Evolutionary conservation across 1,140 invertebrate genomes (phyloP).

Genomic region (Limonius californicus): DNA sequence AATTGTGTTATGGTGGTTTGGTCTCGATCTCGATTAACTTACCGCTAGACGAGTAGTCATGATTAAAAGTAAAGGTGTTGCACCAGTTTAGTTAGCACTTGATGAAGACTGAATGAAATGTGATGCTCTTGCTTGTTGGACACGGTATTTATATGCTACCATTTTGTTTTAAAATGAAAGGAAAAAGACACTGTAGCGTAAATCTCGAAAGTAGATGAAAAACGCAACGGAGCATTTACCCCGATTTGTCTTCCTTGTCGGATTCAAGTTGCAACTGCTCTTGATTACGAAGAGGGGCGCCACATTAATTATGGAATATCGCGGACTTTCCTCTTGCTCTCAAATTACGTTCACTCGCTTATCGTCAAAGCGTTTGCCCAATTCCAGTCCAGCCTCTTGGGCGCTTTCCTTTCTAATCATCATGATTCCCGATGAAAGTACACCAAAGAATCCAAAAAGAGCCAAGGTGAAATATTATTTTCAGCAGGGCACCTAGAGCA

Average conservation of each 20-base stretch:
- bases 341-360: conserved; percentile 1
- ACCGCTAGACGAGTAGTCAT: conserved; percentile 1
- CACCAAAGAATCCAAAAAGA: not conserved
- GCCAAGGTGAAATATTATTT: not conserved
- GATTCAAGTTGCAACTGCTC: not conserved
- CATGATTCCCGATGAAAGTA: not conserved
- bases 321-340: conserved; percentile 2
- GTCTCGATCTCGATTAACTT: not conserved
- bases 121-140: conserved; percentile 24
- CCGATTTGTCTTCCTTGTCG: conserved; percentile 2
- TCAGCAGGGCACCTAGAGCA: not conserved
- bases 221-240: conserved; percentile 32
- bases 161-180: conserved; percentile 37
- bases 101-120: conserved; percentile 35
- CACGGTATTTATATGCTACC: conserved; percentile 38
- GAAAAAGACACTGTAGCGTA: conserved; percentile 29
- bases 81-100: conserved; percentile 21
- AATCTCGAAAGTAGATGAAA: conserved; percentile 40
- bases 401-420: not conserved
- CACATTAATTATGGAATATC: not conserved
- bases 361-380: not conserved
- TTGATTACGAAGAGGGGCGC: not conserved
- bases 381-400: not conserved
- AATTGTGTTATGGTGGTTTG: not conserved
- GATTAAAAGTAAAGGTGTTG: not conserved